phyloP scores from a whole-genome alignment of 2,113 vertebrate genomes.

The Xiphophorus hellerii region DNA sequence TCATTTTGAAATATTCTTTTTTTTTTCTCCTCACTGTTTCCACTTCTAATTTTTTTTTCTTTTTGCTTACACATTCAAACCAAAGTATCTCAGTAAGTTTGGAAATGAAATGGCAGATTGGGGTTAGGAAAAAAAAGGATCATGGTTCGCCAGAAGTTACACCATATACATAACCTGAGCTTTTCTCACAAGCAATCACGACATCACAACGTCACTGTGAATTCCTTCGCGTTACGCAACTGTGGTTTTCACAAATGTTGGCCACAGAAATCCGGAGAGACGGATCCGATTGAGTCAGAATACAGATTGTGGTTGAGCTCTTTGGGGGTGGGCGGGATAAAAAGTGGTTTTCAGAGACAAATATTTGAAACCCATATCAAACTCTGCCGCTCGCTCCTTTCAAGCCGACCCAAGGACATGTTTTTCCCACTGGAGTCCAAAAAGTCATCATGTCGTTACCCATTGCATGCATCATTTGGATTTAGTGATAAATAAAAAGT shows the following conservation, averaged over 20 bases:
- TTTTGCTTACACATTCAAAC: not conserved
- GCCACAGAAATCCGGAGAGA: not conserved
- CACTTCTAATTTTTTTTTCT: not conserved
- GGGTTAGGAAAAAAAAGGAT: too few relatives aligned
- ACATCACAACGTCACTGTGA: not conserved
- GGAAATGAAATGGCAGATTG: not conserved
- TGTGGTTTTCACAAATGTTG: not conserved
- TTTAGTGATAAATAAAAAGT: not conserved
- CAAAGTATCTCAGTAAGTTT: not conserved
- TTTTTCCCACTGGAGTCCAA: not conserved
- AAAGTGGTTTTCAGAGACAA: not conserved
- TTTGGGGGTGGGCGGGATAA: too few relatives aligned
- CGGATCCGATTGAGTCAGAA: not conserved
- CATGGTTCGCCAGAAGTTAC: not conserved
- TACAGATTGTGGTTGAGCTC: not conserved
- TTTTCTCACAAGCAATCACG: not conserved
- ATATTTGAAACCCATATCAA: not conserved
- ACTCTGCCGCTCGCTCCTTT: not conserved
- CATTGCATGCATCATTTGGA: not conserved
- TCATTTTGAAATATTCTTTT: not conserved
- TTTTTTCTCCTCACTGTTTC: not conserved
- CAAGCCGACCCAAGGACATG: not conserved
- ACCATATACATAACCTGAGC: not conserved
- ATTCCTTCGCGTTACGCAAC: not conserved
- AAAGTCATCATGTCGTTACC: not conserved